Base-by-base conservation (phyloP, 2,797 vertebrate species). In the Clarias fuscus region DNA sequence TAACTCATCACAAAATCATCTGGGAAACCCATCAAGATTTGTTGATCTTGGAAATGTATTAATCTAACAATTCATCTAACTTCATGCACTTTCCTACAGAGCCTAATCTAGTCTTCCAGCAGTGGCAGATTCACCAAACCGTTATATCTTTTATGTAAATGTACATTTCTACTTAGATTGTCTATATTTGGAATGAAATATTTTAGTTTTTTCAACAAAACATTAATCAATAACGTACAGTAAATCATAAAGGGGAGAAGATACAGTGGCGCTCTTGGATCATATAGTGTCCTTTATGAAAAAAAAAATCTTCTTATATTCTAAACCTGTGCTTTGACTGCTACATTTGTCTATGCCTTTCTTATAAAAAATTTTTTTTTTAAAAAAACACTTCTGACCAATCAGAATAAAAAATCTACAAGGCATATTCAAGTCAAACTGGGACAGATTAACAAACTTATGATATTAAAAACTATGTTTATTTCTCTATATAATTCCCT, bases 21-120 rank as follows among this genome's bases (percentile, higher is more conserved):
- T 88, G 89, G 83, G 82, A 88, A 90, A 70, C 48, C 82, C 83
- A 56, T 88, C 75, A 86, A 58, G 30, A 24, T 59, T 70, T 90
- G 90, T 88, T 91, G 85, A 84, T 89, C 61, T 89, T 84, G 65
- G 83, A 90, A 48, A 48, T 48, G 43, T 81, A 68, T 83, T 86
- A 86, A 71, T 76, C 73, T 58, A 64, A 71, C 70, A 86, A 71
- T 76, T 82, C 58, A 64, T 75, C 75, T 58, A 71, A 56, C 65
- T 72, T 82, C 77, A 48, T 83, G 72, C 83, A 75, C 48, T 80
- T 91, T 88, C 82, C 82, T 82, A 89, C 87, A 68, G 68, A 82
- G n/a, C 43, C 43, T 85, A 85, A 48, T 73, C 86, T 88, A 81
- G 85, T 64, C 71, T n/a, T 64, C 30, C 48, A n/a, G 53, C 53